These are phyloP conservation scores for Poeciliopsis turrubarensis DNA, from an alignment of 2,113 vertebrate species.

Conservation along the genomic window DNA sequence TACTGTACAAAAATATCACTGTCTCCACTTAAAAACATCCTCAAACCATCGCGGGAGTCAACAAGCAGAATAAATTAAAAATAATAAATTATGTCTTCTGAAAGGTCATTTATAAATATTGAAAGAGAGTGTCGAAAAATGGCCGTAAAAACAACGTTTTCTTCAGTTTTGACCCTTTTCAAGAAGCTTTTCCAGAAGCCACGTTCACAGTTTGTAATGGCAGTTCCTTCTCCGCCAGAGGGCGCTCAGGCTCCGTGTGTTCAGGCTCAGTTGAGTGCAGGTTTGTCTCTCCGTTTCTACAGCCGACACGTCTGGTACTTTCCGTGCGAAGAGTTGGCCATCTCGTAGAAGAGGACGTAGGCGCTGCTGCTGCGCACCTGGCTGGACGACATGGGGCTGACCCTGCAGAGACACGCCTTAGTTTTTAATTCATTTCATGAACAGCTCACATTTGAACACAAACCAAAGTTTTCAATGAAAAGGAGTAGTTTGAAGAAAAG, in stretches of 20 bases:
- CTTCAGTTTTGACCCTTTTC: neutral
- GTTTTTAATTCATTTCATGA: too few relatives aligned
- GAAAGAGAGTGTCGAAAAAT: slow-evolving; percentile 7
- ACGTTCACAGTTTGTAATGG: slow-evolving; percentile 34
- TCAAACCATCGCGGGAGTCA: neutral
- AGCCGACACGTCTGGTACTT: slow-evolving; percentile 74
- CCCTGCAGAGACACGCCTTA: slow-evolving; percentile 72
- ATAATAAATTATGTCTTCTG: slow-evolving; percentile 46
- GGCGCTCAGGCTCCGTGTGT: slow-evolving; percentile 16
- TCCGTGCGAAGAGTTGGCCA: slow-evolving; percentile 85
- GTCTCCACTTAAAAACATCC: slow-evolving; percentile 22
- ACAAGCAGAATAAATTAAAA: slow-evolving; percentile 41
- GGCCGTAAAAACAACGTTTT: neutral
- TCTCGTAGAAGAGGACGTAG: slow-evolving; percentile 95
- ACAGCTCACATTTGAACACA: too few relatives aligned
- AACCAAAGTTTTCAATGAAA: too few relatives aligned
- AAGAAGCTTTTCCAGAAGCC: neutral
- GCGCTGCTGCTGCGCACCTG: slow-evolving; percentile 93
- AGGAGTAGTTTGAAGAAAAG: too few relatives aligned
- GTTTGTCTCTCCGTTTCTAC: slow-evolving; percentile 17
- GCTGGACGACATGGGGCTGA: slow-evolving; percentile 91
- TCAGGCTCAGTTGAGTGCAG: neutral
- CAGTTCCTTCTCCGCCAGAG: slow-evolving; percentile 33
- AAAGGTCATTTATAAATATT: slow-evolving; percentile 10
- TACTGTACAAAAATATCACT: slow-evolving; percentile 70